These are phyloP conservation scores for Onychorhynchus coronatus DNA, from an alignment of 2,113 vertebrate species.

Conservation along the genomic window DNA sequence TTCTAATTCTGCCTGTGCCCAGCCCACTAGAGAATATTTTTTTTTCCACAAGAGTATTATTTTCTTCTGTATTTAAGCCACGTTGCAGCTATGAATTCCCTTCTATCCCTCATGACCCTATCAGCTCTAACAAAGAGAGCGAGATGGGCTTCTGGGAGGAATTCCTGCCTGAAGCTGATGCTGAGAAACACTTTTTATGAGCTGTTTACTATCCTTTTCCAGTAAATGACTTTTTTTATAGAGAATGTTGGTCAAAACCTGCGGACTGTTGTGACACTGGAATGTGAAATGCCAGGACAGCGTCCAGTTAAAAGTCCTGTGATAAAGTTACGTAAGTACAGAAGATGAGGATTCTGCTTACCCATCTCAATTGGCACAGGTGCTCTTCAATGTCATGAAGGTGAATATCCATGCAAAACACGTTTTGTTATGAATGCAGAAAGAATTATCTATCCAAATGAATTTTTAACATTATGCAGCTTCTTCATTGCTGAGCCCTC, in stretches of 20 bases:
- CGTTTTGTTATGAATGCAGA: neutral
- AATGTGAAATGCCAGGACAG: conserved; percentile 13
- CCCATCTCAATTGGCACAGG: neutral
- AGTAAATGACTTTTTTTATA: conserved; percentile 12
- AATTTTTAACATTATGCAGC: neutral
- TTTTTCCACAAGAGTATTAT: neutral
- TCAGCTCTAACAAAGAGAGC: neutral
- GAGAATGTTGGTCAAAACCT: conserved; percentile 4
- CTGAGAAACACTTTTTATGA: conserved; percentile 41
- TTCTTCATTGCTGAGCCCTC: neutral
- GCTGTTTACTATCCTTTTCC: conserved; percentile 30
- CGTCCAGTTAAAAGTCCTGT: neutral
- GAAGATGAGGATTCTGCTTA: neutral
- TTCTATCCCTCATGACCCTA: fast-evolving
- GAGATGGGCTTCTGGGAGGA: neutral
- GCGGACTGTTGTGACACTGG: neutral
- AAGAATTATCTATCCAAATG: neutral
- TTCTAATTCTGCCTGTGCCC: neutral
- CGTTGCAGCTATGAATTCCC: neutral
- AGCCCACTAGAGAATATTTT: neutral
- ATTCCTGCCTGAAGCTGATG: conserved; percentile 42
- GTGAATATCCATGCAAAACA: neutral
- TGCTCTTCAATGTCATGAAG: neutral
- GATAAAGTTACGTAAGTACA: neutral
- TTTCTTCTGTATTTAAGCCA: conserved; percentile 11